Conservation (phyloP, 2,888 invertebrate species). For the Priocnemis perturbator region DNA sequence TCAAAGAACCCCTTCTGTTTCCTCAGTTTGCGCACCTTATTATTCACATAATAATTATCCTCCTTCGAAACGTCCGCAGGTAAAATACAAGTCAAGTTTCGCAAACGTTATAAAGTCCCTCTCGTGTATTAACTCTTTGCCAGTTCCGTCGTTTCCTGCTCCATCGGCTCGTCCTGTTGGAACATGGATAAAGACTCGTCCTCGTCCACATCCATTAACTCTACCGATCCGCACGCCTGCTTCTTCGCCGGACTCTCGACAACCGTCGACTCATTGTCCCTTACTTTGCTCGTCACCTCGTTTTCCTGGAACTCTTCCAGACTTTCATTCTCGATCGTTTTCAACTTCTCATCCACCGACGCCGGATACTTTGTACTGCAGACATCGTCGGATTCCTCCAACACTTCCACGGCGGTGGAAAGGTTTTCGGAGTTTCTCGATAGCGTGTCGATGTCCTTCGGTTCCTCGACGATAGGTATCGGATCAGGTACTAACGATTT, state of each 20-base stretch:
- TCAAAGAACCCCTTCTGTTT: not conserved
- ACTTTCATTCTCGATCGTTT: conserved; percentile 22
- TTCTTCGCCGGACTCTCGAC: conserved; percentile 42
- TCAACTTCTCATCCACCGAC: conserved; percentile 28
- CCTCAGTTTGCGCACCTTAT: conserved; percentile 26
- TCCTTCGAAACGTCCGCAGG: conserved; percentile 17
- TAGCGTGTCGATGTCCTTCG: conserved; percentile 51
- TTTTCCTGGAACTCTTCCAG: conserved; percentile 33
- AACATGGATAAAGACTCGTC: conserved; percentile 59
- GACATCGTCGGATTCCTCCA: conserved; percentile 34
- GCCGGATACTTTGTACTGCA: conserved; percentile 16
- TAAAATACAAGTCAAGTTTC: conserved; percentile 39
- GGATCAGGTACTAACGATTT: conserved; percentile 66
- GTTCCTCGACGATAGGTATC: conserved; percentile 67
- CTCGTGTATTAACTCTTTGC: conserved; percentile 67
- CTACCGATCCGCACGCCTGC: conserved; percentile 46
- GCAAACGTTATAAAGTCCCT: conserved; percentile 30
- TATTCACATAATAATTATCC: conserved; percentile 21
- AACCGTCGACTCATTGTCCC: conserved; percentile 31
- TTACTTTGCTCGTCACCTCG: conserved; percentile 35
- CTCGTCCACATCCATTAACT: conserved; percentile 71
- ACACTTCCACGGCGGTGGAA: conserved; percentile 55
- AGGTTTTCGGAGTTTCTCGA: conserved; percentile 40
- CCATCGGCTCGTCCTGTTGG: conserved; percentile 71
- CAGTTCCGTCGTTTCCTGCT: conserved; percentile 66